phyloP scores from a whole-genome alignment of 2,797 vertebrate species.

The Sebastes aleutianus region DNA sequence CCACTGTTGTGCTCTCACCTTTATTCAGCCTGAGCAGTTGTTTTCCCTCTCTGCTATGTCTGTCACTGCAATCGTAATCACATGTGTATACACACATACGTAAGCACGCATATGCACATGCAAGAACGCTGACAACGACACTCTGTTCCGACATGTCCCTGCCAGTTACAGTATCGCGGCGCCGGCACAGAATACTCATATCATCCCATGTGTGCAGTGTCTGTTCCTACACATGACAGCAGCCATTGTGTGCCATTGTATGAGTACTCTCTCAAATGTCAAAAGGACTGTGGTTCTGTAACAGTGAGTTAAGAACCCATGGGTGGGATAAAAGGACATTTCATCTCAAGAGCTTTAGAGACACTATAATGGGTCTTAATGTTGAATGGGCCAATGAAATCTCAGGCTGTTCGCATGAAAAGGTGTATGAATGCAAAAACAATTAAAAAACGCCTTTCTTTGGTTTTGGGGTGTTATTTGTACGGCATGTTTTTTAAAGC shows the following conservation, averaged over 20 bases:
- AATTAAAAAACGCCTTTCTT: no score
- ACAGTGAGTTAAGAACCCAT: slow-evolving; percentile 38
- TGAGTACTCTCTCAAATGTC: slow-evolving; percentile 53
- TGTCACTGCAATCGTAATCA: slow-evolving; percentile 23
- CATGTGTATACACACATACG: neutral
- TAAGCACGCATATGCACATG: slow-evolving; percentile 14
- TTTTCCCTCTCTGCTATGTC: slow-evolving; percentile 8
- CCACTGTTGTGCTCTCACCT: slow-evolving; percentile 40
- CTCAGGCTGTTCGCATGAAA: no score
- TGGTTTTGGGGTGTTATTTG: no score
- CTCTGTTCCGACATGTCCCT: slow-evolving; percentile 35
- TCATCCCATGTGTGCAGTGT: slow-evolving; percentile 41
- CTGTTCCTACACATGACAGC: slow-evolving; percentile 46
- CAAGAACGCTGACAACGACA: neutral
- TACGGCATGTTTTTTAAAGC: accelerated
- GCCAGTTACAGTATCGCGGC: slow-evolving; percentile 21
- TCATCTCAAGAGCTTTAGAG: slow-evolving; percentile 10
- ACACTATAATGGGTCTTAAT: neutral
- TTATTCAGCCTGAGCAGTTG: slow-evolving; percentile 3
- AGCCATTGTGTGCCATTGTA: slow-evolving; percentile 45
- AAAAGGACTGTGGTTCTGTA: slow-evolving; percentile 42
- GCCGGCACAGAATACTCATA: slow-evolving; percentile 9
- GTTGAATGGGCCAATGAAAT: neutral
- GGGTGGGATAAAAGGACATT: slow-evolving; percentile 14
- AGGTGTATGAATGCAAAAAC: no score